Evolutionary conservation across 2,797 vertebrate genomes (phyloP), one percentile per base, ranked within the genome.

Genomic region (Pipistrellus nathusii): DNA sequence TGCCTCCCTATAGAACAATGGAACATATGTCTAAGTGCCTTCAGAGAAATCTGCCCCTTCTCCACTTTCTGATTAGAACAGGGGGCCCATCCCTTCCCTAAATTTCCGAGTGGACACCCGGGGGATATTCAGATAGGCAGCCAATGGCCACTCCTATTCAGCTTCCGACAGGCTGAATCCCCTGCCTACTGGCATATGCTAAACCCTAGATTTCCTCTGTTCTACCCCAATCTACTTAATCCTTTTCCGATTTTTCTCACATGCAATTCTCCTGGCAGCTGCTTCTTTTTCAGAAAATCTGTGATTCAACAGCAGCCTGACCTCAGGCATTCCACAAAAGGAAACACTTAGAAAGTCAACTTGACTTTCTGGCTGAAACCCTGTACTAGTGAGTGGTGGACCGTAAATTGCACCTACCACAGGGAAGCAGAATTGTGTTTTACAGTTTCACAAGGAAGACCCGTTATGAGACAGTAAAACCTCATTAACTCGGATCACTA

Each of bases 1-100:
- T 55, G 25, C 85, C 41, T 96, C 94, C 71, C 75, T 62, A 48
- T 91, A 73, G 96, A n/a, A 82, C 77, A 83, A 88, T 20, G 88
- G 30, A 97, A 85, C 88, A 96, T 91, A 95, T 94, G 93, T 68
- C 71, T 75, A 95, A 91, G 91, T 15, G 66, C 62, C 71, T 94
- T 91, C 83, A 48, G 76, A 92, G 95, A 94, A 82, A 94, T 48
- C 38, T 81, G 51, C 11, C 30, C 59, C 83, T 85, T 71, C 48
- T 88, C 83, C n/a, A 75, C 6, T 86, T 85, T 76, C 25, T 51
- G 51, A 32, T 90, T 80, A 59, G 86, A 64, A 75, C 78, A 53
- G 20, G 25, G n/a, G 59, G 14, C 35, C 76, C 4, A 0, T 17
- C 64, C 14, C 46, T 44, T 9, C 12, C 23, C 71, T 72, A 11